A percentile compares a stretch with the other conserved stretches of the same genome.
phyloP scores from a whole-genome alignment of 2,113 vertebrate species.

The Aphyosemion australe region DNA sequence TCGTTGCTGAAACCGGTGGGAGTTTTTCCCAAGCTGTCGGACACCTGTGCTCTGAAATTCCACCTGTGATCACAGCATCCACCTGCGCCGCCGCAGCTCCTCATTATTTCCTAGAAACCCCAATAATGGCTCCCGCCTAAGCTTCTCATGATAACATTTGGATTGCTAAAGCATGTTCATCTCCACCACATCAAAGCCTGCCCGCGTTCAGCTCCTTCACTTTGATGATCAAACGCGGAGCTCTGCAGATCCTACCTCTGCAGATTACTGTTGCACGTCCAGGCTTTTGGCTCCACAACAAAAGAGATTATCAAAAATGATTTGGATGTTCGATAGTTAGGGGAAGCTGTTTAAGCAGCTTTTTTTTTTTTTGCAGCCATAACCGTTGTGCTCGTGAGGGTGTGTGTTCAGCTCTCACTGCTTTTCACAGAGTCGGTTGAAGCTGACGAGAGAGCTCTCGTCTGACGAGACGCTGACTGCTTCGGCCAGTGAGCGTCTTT shows the following conservation, averaged over 20 bases:
- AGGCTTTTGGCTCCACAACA: slow-evolving; percentile 66
- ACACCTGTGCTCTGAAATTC: slow-evolving; percentile 21
- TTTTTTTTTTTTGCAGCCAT: slow-evolving; percentile 27
- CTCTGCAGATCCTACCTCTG: slow-evolving; percentile 33
- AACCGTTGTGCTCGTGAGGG: slow-evolving; percentile 30
- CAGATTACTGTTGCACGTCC: slow-evolving; percentile 46
- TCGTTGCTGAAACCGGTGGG: no score
- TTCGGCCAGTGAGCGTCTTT: slow-evolving; percentile 66
- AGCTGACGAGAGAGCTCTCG: slow-evolving; percentile 36
- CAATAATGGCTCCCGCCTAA: slow-evolving; percentile 50
- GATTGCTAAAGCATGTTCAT: slow-evolving; percentile 74
- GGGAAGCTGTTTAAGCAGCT: slow-evolving; percentile 25
- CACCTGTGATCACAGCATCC: slow-evolving; percentile 52
- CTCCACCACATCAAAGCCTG: slow-evolving; percentile 70
- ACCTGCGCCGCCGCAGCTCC: slow-evolving; percentile 44
- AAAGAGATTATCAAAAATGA: slow-evolving; percentile 58
- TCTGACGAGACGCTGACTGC: slow-evolving; percentile 51
- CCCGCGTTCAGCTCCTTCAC: slow-evolving; percentile 5
- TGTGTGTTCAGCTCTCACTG: slow-evolving; percentile 15
- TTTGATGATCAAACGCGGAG: slow-evolving; percentile 64
- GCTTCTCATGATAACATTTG: slow-evolving; percentile 57
- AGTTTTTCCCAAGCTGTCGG: neutral
- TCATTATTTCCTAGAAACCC: slow-evolving; percentile 38
- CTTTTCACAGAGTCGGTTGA: slow-evolving; percentile 42
- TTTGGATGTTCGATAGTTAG: slow-evolving; percentile 40